Conservation (phyloP, 2,888 invertebrate species). For the Polymixis lichenea region DNA sequence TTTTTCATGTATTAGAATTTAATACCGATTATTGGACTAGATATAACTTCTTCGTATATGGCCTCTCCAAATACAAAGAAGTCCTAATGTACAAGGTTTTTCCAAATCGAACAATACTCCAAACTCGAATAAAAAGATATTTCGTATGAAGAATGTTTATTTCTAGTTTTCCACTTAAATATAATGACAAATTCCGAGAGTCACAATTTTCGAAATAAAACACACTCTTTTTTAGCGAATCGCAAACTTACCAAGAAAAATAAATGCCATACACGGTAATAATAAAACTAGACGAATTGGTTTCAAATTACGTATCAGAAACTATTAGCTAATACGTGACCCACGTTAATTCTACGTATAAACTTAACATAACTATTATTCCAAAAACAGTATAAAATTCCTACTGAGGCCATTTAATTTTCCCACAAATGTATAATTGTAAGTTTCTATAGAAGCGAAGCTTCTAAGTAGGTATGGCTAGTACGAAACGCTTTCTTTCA, state of each 20-base stretch:
- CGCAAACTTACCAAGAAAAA: constrained; percentile 21
- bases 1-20: background rate
- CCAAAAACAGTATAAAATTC: constrained; percentile 46
- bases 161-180: background rate
- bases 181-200: background rate
- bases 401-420: constrained; percentile 38
- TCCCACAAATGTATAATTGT: constrained; percentile 54
- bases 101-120: background rate
- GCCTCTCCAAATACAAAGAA: no score
- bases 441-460: constrained; percentile 50
- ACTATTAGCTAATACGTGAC: constrained; percentile 6
- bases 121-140: background rate
- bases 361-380: constrained; percentile 31
- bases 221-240: constrained; percentile 10
- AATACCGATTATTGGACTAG: background rate
- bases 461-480: constrained; percentile 43
- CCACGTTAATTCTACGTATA: constrained; percentile 16
- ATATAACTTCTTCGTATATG: no score
- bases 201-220: background rate
- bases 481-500: constrained; percentile 65
- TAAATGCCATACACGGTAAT: constrained; percentile 18
- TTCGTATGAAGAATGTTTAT: background rate
- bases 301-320: constrained; percentile 24
- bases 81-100: background rate
- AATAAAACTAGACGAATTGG: constrained; percentile 20